Evolutionary conservation across 2,797 vertebrate species (phyloP), one percentile per base, ranked within the genome.

Genomic region (Pristis pectinata): DNA sequence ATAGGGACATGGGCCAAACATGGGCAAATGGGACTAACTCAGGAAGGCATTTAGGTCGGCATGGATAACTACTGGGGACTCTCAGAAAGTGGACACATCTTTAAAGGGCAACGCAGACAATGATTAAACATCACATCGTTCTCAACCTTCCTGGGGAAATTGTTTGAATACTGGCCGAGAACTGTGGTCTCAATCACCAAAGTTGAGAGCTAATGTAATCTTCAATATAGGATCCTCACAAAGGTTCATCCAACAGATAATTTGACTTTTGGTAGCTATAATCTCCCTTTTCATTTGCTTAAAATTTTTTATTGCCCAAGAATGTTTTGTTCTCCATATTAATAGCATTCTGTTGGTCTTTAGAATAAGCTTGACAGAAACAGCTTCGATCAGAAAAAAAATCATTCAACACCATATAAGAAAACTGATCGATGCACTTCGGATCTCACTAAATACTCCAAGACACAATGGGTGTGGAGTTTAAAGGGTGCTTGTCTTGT

Each of bases 381-480:
- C 4, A 10, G 24, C 49, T 56, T 49, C 82, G 56, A 85, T 56
- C 53, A 49, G 5, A 72, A 82, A 56, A 85, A 83, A 85, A 85
- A 10, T 56, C 9, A 85, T 85, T 53, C 91, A 64, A 67, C 34
- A 64, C 1, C 41, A 49, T 17, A 77, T 15, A 53, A 17, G n/a
- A 59, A 76, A 37, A 9, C 44, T 34, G 94, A 94, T 53, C 6
- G 17, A 49, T 76, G 53, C 10, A 17, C 70, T 77, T 74, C 53
- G 61, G 19, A 53, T 74, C 94, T 92, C 67, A 41, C 19, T 34
- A 41, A 34, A 70, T 56, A 59, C 85, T 76, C 82, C 27, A 24
- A 74, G 34, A 56, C 67, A 92, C 94, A 95, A 49, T 61, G 53
- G 37, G n/a, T 22, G 37, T 95, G 59, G 76, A 95, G 53, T 79